A percentile compares a stretch with the other conserved stretches of the same genome.
These are phyloP conservation scores for Polylopha cassiicola DNA, from an alignment of 2,888 invertebrate genomes.

Conservation along the genomic window DNA sequence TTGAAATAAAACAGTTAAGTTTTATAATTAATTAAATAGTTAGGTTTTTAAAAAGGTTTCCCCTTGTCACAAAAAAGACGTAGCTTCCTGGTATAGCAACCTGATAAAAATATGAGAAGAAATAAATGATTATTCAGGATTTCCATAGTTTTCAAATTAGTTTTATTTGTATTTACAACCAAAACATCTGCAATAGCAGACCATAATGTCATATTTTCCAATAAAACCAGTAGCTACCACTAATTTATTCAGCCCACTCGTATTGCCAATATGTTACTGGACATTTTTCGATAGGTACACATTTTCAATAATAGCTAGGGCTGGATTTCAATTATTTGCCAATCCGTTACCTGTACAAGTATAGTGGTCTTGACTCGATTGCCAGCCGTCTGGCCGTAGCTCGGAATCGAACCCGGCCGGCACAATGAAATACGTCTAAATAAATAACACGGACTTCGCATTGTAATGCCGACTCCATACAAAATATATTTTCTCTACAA, in stretches of 20 bases:
- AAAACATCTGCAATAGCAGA: too few species aligned
- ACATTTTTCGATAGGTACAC: constrained; percentile 21
- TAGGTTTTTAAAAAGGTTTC: too few species aligned
- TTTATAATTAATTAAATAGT: too few species aligned
- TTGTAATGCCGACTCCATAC: constrained; percentile 61
- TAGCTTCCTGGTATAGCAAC: too few species aligned
- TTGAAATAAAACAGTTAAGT: too few species aligned
- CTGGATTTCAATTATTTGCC: constrained; percentile 64
- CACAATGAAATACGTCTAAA: constrained; percentile 68
- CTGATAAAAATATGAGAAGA: too few species aligned
- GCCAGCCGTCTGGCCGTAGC: constrained; percentile 52
- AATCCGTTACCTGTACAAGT: constrained; percentile 50
- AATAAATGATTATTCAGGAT: not conserved
- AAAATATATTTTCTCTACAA: constrained; percentile 67
- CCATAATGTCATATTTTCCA: not conserved
- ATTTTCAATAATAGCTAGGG: constrained; percentile 29
- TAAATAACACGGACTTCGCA: constrained; percentile 67
- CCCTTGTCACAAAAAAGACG: too few species aligned
- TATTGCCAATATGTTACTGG: constrained; percentile 8
- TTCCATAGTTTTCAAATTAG: constrained; percentile 2
- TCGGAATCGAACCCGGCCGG: constrained; percentile 51
- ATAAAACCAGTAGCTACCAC: constrained; percentile 2
- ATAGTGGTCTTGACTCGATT: constrained; percentile 49
- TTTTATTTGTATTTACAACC: not conserved
- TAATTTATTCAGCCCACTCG: constrained; percentile 18